Percentiles rank a stretch among this genome's conserved stretches.
Evolutionary conservation across 2,888 invertebrate species (phyloP).

Genomic region (Brachyopa scutellaris): DNA sequence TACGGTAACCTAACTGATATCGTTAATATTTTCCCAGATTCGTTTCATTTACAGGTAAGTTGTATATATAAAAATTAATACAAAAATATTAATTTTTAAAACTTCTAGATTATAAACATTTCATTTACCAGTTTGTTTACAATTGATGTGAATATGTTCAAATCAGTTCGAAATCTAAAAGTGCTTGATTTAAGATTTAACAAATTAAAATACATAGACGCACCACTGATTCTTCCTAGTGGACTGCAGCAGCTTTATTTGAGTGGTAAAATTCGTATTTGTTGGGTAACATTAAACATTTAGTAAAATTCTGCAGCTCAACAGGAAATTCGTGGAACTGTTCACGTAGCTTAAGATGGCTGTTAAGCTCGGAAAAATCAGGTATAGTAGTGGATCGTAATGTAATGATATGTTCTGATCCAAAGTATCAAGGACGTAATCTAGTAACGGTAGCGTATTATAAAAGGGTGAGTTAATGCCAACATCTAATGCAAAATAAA

Average conservation of each 20-base stretch:
- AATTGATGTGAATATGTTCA: slow-evolving; percentile 78
- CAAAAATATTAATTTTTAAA: no score
- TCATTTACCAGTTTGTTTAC: slow-evolving; percentile 80
- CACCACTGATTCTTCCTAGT: slow-evolving; percentile 77
- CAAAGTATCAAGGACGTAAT: slow-evolving; percentile 79
- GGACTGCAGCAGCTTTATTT: slow-evolving; percentile 78
- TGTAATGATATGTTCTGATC: slow-evolving; percentile 79
- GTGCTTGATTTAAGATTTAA: slow-evolving; percentile 81
- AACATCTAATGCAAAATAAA: neutral
- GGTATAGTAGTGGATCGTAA: slow-evolving; percentile 78
- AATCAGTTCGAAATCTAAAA: slow-evolving; percentile 76
- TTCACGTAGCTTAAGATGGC: slow-evolving; percentile 80
- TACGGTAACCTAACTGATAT: slow-evolving; percentile 79
- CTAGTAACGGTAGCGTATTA: slow-evolving; percentile 80
- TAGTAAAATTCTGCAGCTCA: slow-evolving; percentile 61
- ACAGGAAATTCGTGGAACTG: slow-evolving; percentile 81
- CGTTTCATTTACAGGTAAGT: slow-evolving; percentile 77
- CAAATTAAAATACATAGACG: slow-evolving; percentile 79
- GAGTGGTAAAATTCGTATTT: slow-evolving; percentile 75
- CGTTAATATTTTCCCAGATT: slow-evolving; percentile 78
- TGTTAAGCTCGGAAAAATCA: slow-evolving; percentile 77
- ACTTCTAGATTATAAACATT: slow-evolving; percentile 79
- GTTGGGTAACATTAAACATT: neutral
- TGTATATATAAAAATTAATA: neutral
- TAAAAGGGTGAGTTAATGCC: slow-evolving; percentile 77